Conservation (phyloP, 2,888 invertebrate genomes). For the Heteropelma amictum region DNA sequence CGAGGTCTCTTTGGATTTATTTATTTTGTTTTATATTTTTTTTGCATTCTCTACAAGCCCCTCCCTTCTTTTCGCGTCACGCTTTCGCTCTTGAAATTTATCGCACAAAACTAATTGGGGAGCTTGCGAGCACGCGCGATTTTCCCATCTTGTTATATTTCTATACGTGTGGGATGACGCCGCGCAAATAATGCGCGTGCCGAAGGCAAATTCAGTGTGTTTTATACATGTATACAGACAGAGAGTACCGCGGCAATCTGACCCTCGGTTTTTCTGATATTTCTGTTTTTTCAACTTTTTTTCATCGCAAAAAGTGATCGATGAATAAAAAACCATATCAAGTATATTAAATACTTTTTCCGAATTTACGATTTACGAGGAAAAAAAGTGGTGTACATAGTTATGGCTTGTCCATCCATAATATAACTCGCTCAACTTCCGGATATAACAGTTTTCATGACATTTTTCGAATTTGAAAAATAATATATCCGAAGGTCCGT, state of each 20-base stretch:
- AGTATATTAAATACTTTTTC: too few relatives aligned
- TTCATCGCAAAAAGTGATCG: background rate
- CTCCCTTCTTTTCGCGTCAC: background rate
- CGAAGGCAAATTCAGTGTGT: background rate
- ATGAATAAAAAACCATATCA: too few relatives aligned
- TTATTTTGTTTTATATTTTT: conserved; percentile 7
- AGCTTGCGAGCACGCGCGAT: conserved; percentile 39
- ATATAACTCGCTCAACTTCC: background rate
- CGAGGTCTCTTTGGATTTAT: conserved; percentile 7
- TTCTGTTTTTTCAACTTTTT: background rate
- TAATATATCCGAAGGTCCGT: background rate
- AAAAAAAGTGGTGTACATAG: too few relatives aligned
- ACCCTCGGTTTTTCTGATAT: too few relatives aligned
- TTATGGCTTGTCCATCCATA: too few relatives aligned
- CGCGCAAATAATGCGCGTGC: conserved; percentile 22
- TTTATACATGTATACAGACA: background rate
- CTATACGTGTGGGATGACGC: background rate
- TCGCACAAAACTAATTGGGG: conserved; percentile 51
- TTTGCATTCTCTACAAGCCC: background rate
- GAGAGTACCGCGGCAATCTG: too few relatives aligned
- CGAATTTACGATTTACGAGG: too few relatives aligned
- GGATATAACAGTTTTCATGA: background rate
- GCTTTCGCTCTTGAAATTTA: conserved; percentile 28
- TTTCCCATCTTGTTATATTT: background rate
- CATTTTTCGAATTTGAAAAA: background rate